Conservation (phyloP, 2,113 vertebrate genomes). For the Elaphurus davidianus region DNA sequence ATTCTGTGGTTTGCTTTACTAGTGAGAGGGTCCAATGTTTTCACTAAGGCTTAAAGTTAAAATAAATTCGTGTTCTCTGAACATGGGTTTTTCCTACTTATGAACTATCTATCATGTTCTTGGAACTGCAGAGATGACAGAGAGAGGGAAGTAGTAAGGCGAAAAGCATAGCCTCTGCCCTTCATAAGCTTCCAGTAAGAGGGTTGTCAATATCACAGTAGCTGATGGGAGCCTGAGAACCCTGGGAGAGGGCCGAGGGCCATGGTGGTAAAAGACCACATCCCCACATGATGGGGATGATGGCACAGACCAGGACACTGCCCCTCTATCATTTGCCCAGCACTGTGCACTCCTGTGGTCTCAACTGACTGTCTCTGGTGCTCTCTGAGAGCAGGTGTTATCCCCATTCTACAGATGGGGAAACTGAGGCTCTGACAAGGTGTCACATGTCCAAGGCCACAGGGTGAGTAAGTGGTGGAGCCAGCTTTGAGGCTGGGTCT, state of each 20-base stretch:
- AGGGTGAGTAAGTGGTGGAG: not conserved
- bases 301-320: not conserved
- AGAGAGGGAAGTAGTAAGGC: not conserved
- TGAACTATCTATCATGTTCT: not conserved
- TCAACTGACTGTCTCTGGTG: not conserved
- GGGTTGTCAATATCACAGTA: not conserved
- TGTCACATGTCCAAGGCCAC: not conserved
- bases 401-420: not conserved
- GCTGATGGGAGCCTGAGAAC: not conserved
- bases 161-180: not conserved
- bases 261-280: too few species aligned
- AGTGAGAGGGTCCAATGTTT: not conserved
- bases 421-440: not conserved
- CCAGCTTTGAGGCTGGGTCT: not conserved
- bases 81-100: not conserved
- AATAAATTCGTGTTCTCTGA: not conserved
- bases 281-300: fast-evolving
- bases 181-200: not conserved
- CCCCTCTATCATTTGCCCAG: not conserved
- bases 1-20: not conserved
- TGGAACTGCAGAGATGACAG: not conserved
- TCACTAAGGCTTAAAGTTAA: not conserved
- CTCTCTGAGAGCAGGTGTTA: not conserved
- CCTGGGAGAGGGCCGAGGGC: not conserved
- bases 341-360: not conserved